Percentiles rank a stretch among this genome's conserved stretches.
phyloP scores from a whole-genome alignment of 92 coral and sea anemone species.

The Chrysogorgia sp. region DNA sequence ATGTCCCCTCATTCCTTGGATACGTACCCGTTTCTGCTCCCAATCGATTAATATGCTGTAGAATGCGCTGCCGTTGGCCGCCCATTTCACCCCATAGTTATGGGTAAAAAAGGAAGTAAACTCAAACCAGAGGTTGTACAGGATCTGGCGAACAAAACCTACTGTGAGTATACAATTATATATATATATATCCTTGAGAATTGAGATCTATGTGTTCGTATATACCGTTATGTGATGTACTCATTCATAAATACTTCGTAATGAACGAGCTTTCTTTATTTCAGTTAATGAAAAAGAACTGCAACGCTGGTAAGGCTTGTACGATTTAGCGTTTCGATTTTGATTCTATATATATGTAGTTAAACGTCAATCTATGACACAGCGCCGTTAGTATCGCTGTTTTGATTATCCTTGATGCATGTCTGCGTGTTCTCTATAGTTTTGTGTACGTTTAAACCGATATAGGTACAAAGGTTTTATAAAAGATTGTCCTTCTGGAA shows the following conservation, averaged over 20 bases:
- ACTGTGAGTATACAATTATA: conserved; percentile 70
- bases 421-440: background rate
- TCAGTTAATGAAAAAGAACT: conserved; percentile 94
- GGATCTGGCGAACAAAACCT: conserved; percentile 89
- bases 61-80: background rate
- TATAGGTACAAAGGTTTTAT: conserved; percentile 95
- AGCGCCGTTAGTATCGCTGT: background rate
- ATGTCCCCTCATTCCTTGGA: background rate
- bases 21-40: background rate
- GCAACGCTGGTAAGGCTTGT: conserved; percentile 85
- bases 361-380: background rate
- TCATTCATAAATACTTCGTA: conserved; percentile 19
- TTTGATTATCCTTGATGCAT: background rate
- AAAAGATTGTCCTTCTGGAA: conserved; percentile 93
- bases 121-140: conserved; percentile 82
- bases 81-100: conserved; percentile 33
- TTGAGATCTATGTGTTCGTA: background rate
- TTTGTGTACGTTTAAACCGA: background rate
- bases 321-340: background rate
- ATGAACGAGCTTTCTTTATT: conserved; percentile 17
- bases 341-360: background rate
- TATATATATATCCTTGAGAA: background rate
- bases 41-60: background rate
- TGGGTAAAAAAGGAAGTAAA: conserved; percentile 96
- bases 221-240: background rate